Evolutionary conservation across 2,113 vertebrate genomes (phyloP).

Genomic region (Neolamprologus hecqui): DNA sequence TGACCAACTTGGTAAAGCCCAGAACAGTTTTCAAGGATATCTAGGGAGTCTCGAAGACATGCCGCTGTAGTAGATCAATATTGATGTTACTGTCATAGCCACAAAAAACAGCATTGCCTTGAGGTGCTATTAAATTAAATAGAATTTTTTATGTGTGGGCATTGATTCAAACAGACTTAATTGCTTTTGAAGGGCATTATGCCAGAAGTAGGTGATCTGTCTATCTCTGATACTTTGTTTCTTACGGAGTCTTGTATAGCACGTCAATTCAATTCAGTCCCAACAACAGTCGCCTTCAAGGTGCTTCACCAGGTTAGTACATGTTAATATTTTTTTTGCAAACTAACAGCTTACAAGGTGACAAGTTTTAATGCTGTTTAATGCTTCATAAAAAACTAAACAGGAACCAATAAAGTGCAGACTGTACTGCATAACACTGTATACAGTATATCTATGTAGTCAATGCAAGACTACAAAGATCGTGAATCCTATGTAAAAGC

Average conservation of each 20-base stretch:
- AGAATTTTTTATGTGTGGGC: neutral
- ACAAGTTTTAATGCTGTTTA: neutral
- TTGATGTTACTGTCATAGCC: slow-evolving; percentile 45
- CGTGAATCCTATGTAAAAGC: neutral
- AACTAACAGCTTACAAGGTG: neutral
- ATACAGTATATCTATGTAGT: neutral
- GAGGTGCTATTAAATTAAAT: slow-evolving; percentile 50
- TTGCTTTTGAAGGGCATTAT: slow-evolving; percentile 25
- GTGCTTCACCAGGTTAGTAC: neutral
- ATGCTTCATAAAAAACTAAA: neutral
- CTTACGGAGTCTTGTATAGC: neutral
- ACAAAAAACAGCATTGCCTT: slow-evolving; percentile 19
- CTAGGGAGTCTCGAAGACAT: slow-evolving; percentile 10
- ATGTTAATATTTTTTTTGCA: neutral
- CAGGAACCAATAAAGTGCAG: neutral
- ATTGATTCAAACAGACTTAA: slow-evolving; percentile 49
- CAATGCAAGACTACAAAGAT: neutral
- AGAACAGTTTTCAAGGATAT: slow-evolving; percentile 20
- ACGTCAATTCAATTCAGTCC: neutral
- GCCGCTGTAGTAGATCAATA: slow-evolving; percentile 46
- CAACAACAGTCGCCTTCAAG: neutral
- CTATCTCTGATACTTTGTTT: neutral
- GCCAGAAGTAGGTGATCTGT: neutral
- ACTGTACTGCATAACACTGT: neutral
- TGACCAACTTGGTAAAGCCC: neutral